phyloP scores from a whole-genome alignment of 2,888 invertebrate species.

The Glaucopsyche alexis region DNA sequence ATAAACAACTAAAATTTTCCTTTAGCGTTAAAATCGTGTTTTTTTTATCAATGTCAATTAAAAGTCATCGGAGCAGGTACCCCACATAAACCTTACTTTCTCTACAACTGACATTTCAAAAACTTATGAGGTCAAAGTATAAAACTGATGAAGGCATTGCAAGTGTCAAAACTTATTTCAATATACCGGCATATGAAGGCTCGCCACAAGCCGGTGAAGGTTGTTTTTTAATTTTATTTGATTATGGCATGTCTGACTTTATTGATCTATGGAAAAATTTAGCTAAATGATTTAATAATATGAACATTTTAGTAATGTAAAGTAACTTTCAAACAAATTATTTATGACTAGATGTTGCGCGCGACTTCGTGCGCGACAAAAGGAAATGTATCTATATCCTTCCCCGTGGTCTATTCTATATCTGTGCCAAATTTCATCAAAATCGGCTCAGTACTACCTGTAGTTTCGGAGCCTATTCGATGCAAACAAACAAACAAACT shows the following conservation, averaged over 20 bases:
- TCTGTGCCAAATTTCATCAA: too few species aligned
- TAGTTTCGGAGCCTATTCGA: too few species aligned
- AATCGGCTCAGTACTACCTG: too few species aligned
- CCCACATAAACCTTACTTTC: constrained; percentile 50
- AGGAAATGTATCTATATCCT: too few species aligned
- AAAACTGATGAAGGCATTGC: constrained; percentile 18
- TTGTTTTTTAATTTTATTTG: constrained; percentile 1
- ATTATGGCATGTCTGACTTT: neutral
- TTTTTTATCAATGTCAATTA: constrained; percentile 57
- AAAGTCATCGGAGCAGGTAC: constrained; percentile 55
- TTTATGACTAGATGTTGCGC: too few species aligned
- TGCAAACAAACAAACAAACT: too few species aligned
- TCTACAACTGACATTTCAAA: constrained; percentile 39
- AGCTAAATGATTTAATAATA: neutral
- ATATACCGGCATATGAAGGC: constrained; percentile 13
- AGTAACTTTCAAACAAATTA: too few species aligned
- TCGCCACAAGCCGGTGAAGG: neutral
- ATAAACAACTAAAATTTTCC: constrained; percentile 43
- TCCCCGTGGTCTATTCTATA: too few species aligned
- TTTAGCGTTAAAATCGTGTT: constrained; percentile 39
- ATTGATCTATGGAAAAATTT: neutral
- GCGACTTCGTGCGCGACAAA: too few species aligned
- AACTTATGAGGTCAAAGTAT: constrained; percentile 29
- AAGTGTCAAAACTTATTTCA: constrained; percentile 21
- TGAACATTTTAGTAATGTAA: too few species aligned